phyloP scores from a whole-genome alignment of 2,113 vertebrate species.

The Entelurus aequoreus region DNA sequence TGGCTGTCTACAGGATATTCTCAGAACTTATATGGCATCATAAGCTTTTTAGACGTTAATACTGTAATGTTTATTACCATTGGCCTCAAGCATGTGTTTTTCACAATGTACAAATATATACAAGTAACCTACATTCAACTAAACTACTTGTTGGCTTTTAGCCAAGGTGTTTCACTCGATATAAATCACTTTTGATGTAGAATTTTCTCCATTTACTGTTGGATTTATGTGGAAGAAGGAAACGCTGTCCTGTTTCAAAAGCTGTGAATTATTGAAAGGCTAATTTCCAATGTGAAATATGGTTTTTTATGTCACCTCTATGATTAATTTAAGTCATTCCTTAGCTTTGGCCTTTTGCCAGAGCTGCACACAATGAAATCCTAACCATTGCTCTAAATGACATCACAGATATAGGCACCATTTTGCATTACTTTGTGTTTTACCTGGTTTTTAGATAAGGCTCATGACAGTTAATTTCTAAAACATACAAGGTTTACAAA shows the following conservation, averaged over 20 bases:
- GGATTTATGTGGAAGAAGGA: conserved; percentile 54
- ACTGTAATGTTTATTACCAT: conserved; percentile 3
- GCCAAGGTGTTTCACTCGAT: neutral
- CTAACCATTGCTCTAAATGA: conserved; percentile 4
- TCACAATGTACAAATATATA: conserved; percentile 1
- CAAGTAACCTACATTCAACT: neutral
- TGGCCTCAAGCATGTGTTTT: neutral
- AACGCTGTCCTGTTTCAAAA: conserved; percentile 61
- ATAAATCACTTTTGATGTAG: conserved; percentile 43
- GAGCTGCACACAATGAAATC: conserved; percentile 28
- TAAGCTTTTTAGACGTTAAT: neutral
- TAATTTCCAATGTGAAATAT: conserved; percentile 67
- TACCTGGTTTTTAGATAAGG: too few species aligned
- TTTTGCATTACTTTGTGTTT: too few species aligned
- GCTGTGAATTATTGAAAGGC: conserved; percentile 69
- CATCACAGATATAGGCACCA: neutral
- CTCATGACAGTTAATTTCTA: too few species aligned
- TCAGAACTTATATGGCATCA: conserved; percentile 2
- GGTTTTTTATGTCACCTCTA: conserved; percentile 47
- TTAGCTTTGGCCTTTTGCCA: conserved; percentile 40
- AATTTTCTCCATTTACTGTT: conserved; percentile 39
- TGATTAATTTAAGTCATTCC: conserved; percentile 65
- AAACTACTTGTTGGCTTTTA: conserved; percentile 12
- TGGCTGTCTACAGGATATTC: neutral
- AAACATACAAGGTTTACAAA: too few species aligned